phyloP scores from a whole-genome alignment of 2,113 vertebrate species.

The Ahaetulla prasina region DNA sequence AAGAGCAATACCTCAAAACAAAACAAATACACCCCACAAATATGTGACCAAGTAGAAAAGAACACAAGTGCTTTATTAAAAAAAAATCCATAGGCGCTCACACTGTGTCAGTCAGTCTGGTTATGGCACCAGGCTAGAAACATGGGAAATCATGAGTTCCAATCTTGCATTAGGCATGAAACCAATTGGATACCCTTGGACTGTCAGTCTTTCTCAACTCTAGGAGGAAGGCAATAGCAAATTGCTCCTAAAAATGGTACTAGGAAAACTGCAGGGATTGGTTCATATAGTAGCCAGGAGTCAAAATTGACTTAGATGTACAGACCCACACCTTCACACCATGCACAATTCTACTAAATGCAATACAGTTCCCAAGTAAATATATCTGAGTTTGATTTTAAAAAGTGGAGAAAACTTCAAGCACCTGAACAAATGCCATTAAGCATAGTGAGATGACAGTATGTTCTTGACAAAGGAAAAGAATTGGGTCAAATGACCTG shows the following conservation, averaged over 20 bases:
- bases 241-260: background rate
- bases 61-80: background rate
- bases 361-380: background rate
- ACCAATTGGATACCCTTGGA: background rate
- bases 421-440: background rate
- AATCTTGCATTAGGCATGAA: background rate
- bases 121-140: background rate
- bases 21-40: background rate
- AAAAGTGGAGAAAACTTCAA: background rate
- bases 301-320: background rate
- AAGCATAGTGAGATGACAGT: background rate
- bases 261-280: background rate
- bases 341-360: background rate
- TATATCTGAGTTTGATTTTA: background rate
- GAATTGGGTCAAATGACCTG: background rate
- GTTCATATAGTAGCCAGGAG: background rate
- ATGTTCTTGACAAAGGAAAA: background rate
- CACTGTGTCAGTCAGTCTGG: background rate
- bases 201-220: background rate
- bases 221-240: background rate
- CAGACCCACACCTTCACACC: background rate
- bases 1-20: background rate
- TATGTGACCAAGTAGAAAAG: background rate
- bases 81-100: background rate
- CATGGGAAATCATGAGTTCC: background rate